Conservation (phyloP, 2,888 invertebrate species). For the Cryptosula pallasiana region DNA sequence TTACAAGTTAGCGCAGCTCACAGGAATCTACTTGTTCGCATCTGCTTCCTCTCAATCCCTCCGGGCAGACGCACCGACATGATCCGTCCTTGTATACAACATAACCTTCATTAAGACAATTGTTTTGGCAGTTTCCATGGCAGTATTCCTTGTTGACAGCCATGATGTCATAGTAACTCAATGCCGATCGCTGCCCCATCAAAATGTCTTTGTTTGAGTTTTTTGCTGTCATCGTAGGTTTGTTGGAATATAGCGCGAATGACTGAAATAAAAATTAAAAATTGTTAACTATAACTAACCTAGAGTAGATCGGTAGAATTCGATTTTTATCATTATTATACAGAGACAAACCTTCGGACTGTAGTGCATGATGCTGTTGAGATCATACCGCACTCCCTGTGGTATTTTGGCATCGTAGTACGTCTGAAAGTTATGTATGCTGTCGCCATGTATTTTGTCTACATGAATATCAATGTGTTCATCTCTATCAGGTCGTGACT, state of each 20-base stretch:
- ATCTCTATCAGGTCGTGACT: slow-evolving; percentile 14
- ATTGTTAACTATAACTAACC: too few relatives aligned
- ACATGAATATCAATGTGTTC: slow-evolving; percentile 3
- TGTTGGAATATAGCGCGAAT: neutral
- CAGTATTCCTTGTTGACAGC: slow-evolving; percentile 23
- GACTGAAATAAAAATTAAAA: too few relatives aligned
- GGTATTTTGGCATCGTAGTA: slow-evolving; percentile 21
- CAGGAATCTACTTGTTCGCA: slow-evolving; percentile 6
- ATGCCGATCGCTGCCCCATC: neutral
- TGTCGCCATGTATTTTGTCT: slow-evolving; percentile 1
- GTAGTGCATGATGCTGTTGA: slow-evolving; percentile 22
- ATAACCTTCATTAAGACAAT: slow-evolving; percentile 20
- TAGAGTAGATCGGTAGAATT: too few relatives aligned
- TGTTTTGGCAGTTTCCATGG: slow-evolving; percentile 3
- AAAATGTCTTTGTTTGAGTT: slow-evolving; percentile 7
- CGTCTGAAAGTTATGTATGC: slow-evolving; percentile 20
- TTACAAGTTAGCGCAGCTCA: neutral
- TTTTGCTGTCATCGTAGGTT: slow-evolving; percentile 12
- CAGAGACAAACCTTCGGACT: slow-evolving; percentile 4
- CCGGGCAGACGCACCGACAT: slow-evolving; percentile 11
- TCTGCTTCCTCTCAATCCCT: slow-evolving; percentile 7
- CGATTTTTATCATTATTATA: too few relatives aligned
- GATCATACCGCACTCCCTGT: slow-evolving; percentile 12
- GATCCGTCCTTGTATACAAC: neutral
- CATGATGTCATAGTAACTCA: slow-evolving; percentile 21